phyloP scores from a whole-genome alignment of 1,140 invertebrate genomes.

The Drosophila nannoptera region DNA sequence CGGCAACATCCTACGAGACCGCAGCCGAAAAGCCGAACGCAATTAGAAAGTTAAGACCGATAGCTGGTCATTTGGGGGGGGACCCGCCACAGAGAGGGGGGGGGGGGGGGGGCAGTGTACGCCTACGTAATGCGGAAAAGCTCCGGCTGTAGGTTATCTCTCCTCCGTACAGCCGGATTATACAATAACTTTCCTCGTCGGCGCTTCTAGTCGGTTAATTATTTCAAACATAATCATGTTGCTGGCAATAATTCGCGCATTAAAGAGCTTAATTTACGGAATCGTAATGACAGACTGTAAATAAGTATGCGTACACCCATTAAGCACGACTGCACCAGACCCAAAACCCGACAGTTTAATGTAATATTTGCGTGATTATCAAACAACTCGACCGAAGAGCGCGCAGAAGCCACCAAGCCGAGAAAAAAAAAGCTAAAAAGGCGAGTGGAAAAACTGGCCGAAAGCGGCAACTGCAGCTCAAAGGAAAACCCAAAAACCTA shows the following conservation, averaged over 20 bases:
- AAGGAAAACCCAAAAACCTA: constrained; percentile 45
- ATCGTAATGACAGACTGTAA: constrained; percentile 74
- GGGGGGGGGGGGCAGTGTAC: neutral
- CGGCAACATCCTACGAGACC: constrained; percentile 36
- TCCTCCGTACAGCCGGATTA: constrained; percentile 36
- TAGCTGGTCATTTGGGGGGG: constrained; percentile 42
- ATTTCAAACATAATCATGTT: constrained; percentile 62
- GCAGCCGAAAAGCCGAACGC: constrained; percentile 35
- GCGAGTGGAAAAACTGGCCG: constrained; percentile 60
- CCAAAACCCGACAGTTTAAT: constrained; percentile 56
- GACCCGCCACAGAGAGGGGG: neutral
- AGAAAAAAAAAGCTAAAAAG: constrained; percentile 19
- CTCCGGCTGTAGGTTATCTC: constrained; percentile 8
- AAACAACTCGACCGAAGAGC: constrained; percentile 55
- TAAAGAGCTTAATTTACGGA: constrained; percentile 76
- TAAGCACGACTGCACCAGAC: constrained; percentile 36
- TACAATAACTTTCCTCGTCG: constrained; percentile 63
- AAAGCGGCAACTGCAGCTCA: constrained; percentile 52
- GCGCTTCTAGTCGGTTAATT: constrained; percentile 54
- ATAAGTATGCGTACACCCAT: constrained; percentile 72
- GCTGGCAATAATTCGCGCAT: constrained; percentile 71
- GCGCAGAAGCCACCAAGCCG: neutral
- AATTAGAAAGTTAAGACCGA: constrained; percentile 63
- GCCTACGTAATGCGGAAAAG: constrained; percentile 69
- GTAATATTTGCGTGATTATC: constrained; percentile 75